Conservation (phyloP, 2,888 invertebrate species). For the Nyleta sp. region DNA sequence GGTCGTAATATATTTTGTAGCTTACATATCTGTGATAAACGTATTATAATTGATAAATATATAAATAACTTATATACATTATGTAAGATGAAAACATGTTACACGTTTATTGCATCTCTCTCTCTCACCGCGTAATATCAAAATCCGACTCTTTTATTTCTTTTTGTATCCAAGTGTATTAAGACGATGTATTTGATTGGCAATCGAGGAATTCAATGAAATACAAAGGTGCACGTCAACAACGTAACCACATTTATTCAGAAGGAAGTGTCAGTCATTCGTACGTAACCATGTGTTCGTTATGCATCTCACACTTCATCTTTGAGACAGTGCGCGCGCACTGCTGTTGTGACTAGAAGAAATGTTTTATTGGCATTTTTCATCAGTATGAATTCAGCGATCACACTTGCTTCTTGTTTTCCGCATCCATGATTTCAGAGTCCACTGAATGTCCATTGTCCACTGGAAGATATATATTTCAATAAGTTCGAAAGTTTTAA, state of each 20-base stretch:
- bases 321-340: slow-evolving; percentile 60
- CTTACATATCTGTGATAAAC: slow-evolving; percentile 82
- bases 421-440: slow-evolving; percentile 33
- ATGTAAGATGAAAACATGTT: not conserved
- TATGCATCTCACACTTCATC: slow-evolving; percentile 51
- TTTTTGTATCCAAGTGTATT: not conserved
- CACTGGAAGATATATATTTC: slow-evolving; percentile 44
- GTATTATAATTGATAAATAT: slow-evolving; percentile 73
- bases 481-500: too few relatives aligned
- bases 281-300: slow-evolving; percentile 46
- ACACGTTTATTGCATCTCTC: slow-evolving; percentile 6
- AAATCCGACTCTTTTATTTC: not conserved
- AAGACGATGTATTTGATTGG: slow-evolving; percentile 5
- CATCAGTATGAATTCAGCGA: slow-evolving; percentile 24
- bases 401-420: slow-evolving; percentile 62
- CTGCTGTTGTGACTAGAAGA: slow-evolving; percentile 65
- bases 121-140: not conserved
- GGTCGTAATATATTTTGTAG: slow-evolving; percentile 79
- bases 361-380: slow-evolving; percentile 58
- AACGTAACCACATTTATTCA: slow-evolving; percentile 60
- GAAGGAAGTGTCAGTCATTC: slow-evolving; percentile 53
- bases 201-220: slow-evolving; percentile 39
- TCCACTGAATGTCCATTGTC: slow-evolving; percentile 53
- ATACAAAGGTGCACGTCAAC: slow-evolving; percentile 45
- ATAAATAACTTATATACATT: slow-evolving; percentile 62